A percentile compares a stretch with the other conserved stretches of the same genome.
These are phyloP conservation scores for Sebastes oblongus DNA, from an alignment of 2,797 vertebrate genomes.

Conservation along the genomic window DNA sequence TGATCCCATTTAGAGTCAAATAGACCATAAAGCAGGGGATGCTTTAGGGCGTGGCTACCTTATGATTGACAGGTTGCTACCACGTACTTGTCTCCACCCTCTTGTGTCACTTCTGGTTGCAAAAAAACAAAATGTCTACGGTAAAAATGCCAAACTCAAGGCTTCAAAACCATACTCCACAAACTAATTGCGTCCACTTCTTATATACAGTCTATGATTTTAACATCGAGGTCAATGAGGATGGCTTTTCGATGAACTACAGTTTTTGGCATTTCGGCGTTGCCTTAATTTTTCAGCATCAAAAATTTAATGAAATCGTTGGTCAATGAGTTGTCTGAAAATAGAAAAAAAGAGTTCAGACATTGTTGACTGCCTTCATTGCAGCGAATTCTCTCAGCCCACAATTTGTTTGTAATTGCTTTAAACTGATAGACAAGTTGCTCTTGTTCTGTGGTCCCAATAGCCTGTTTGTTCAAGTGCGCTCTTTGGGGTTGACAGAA, in stretches of 20 bases:
- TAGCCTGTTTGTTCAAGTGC: neutral
- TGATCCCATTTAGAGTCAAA: too few species aligned
- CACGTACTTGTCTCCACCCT: too few species aligned
- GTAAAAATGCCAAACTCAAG: too few species aligned
- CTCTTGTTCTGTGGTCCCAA: neutral
- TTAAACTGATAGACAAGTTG: neutral
- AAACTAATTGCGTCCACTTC: rapidly evolving
- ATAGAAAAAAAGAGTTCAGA: neutral
- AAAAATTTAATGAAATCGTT: rapidly evolving
- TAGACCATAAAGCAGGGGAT: too few species aligned
- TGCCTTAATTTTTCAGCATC: neutral
- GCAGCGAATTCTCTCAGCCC: neutral
- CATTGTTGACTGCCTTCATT: neutral
- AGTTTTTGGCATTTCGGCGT: neutral
- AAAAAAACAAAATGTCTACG: too few species aligned
- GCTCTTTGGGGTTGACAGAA: neutral
- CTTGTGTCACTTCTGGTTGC: too few species aligned
- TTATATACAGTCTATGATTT: neutral
- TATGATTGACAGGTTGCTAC: too few species aligned
- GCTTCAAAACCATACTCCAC: too few species aligned
- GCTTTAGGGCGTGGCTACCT: too few species aligned
- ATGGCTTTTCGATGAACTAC: neutral
- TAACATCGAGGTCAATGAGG: neutral
- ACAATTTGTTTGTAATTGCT: neutral
- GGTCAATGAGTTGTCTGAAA: neutral